A percentile compares a stretch with the other conserved stretches of the same genome.
Evolutionary conservation across 2,888 invertebrate genomes (phyloP).

Genomic region (Patella pellucida): DNA sequence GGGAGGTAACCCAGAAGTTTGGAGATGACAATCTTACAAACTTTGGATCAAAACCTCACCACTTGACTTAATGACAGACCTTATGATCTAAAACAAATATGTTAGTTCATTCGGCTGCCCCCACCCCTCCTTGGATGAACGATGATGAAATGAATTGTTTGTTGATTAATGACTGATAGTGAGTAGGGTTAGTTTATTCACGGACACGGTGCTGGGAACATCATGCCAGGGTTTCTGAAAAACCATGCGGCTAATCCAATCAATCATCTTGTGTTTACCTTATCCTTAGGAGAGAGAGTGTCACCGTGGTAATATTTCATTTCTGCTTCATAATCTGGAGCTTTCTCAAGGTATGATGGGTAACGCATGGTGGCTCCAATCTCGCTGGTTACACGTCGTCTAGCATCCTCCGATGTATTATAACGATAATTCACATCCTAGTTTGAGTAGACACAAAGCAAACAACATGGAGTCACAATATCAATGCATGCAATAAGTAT

Average conservation of each 20-base stretch:
- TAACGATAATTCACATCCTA: slow-evolving; percentile 54
- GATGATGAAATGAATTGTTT: no score
- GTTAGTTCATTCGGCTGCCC: no score
- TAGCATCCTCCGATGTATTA: slow-evolving; percentile 41
- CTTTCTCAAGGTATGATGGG: slow-evolving; percentile 62
- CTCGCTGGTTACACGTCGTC: slow-evolving; percentile 54
- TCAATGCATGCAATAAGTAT: background rate
- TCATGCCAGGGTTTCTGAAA: background rate
- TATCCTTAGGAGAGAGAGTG: slow-evolving; percentile 50
- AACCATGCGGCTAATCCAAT: slow-evolving; percentile 2
- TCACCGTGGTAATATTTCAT: slow-evolving; percentile 65
- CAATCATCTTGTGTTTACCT: slow-evolving; percentile 35
- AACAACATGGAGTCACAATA: slow-evolving; percentile 26
- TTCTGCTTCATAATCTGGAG: slow-evolving; percentile 65
- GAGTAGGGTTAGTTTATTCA: background rate
- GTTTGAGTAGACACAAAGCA: slow-evolving; percentile 31
- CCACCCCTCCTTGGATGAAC: no score
- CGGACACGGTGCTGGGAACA: background rate
- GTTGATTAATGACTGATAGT: no score
- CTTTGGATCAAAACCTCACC: no score
- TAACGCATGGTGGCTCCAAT: slow-evolving; percentile 61
- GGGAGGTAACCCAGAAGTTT: no score
- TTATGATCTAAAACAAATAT: no score
- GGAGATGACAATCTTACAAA: no score
- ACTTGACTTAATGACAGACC: no score